Evolutionary conservation across 2,888 invertebrate species (phyloP), one percentile per base, ranked within the genome.

Genomic region (Diarsia dahlii): DNA sequence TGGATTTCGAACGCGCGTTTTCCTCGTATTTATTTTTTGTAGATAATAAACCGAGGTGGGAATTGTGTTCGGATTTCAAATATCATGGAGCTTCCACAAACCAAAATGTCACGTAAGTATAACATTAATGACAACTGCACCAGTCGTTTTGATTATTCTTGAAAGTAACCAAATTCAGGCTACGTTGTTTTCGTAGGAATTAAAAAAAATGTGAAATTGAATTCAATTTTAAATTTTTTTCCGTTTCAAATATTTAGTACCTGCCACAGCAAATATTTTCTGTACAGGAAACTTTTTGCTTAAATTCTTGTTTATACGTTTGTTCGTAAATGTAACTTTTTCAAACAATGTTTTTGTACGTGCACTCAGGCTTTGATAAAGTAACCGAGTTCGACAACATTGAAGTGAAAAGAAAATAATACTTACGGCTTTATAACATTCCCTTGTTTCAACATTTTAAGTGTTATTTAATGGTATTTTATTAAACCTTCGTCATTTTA

Each of bases 281-380:
- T 66, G n/a, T 71, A 28, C 23, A 46, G 12, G 8, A 74, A 81
- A 68, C 10, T 81, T 76, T 71, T 60, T 63, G 28, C 48, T 74
- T n/a, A 64, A 82, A 85, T 74, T 69, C 71, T 71, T 74, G 62
- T 10, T 69, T 48, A 68, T 71, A 82, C 71, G 48, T 70, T 82
- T 81, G 15, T 66, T 72, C 28, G 6, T 54, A 28, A 63, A 58
- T 48, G 62, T 71, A 60, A 67, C 63, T 73, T 81, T 74, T 73
- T 52, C 60, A 85, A 60, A 85, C 72, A 82, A 72, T 85, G 52
- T 77, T 77, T 76, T 67, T 48, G 50, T 66, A 48, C 46, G 45
- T 71, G 60, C 58, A 60, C 39, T n/a, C 23, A 9, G 45, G 52
- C 71, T 79, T 79, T 71, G 67, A 52, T 46, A 60, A 80, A 70